A percentile compares a stretch with the other conserved stretches of the same genome.
Evolutionary conservation across 2,888 invertebrate species (phyloP).

Genomic region (Salticus scenicus): DNA sequence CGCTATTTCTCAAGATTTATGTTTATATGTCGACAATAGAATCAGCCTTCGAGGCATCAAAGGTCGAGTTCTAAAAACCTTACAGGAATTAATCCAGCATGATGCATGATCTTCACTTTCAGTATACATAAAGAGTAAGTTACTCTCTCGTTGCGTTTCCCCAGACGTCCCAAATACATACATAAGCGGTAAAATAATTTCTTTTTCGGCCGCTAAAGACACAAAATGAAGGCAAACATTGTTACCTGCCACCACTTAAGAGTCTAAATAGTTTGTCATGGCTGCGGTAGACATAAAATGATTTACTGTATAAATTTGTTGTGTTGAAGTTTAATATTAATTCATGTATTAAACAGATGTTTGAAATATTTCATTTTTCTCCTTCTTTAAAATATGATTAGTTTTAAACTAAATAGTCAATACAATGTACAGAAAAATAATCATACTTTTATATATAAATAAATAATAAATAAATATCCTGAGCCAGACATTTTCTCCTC

Average conservation of each 20-base stretch:
- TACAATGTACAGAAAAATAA: too few relatives aligned
- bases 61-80: slow-evolving; percentile 9
- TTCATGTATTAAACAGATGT: too few relatives aligned
- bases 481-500: too few relatives aligned
- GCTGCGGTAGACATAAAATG: background rate
- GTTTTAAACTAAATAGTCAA: too few relatives aligned
- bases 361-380: too few relatives aligned
- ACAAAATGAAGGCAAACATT: background rate
- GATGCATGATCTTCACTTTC: background rate
- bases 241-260: background rate
- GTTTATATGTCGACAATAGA: background rate
- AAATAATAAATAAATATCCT: too few relatives aligned
- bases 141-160: background rate
- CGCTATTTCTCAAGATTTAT: too few relatives aligned
- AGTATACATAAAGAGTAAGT: background rate
- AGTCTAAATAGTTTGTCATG: background rate
- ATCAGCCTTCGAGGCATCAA: background rate
- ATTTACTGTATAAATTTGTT: too few relatives aligned
- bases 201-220: background rate
- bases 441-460: too few relatives aligned
- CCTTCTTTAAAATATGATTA: too few relatives aligned
- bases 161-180: slow-evolving; percentile 3
- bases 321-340: too few relatives aligned
- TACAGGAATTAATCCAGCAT: background rate
- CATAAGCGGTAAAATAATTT: background rate